Base-by-base conservation (phyloP, 1,140 invertebrate genomes). In the Ips typographus region DNA sequence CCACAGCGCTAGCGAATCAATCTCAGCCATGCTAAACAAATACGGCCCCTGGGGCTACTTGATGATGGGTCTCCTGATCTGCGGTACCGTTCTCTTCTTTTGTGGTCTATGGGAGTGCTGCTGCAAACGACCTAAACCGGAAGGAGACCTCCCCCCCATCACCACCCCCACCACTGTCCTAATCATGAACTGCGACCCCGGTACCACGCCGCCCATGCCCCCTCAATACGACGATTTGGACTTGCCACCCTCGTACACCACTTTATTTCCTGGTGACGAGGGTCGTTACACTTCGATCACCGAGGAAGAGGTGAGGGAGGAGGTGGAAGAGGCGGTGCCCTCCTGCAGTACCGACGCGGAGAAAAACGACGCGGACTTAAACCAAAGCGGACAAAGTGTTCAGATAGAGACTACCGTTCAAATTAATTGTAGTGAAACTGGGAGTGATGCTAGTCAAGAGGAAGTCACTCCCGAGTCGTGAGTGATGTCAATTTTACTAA, bases 41-140 rank as follows among this genome's bases (percentile, higher is more conserved):
- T 87, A 88, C 72, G 87, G 86, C 2, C 86, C 87, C 0, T 88
- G 86, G 86, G 86, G 86, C 72, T 88, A 88, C 71, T 80, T 88
- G 39, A 86, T 88, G 74, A 82, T 88, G 53, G 87, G 86, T 39
- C 87, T 88, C 84, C 77, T 88, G 49, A 82, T 87, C 59, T 87
- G 86, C 75, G 86, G 86, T 43, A 84, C 84, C 5, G 83, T 87
- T 57, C 81, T 88, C 61, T 84, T 87, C 81, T 86, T 88, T 75
- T 88, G 86, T 73, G 80, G 87, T 43, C 81, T 87, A 63, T 88
- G 86, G 86, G 82, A 83, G 67, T 83, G 80, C 66, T 82, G 80
- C 60, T 81, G 80, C 65, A 75, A 77, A 40, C 68, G 74, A 47
- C 74, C 76, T 7, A 81, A 81, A 67, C 65, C 76, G 5, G 80